Conservation (phyloP, 2,797 vertebrate species). For the Microctenopoma lineatum region DNA sequence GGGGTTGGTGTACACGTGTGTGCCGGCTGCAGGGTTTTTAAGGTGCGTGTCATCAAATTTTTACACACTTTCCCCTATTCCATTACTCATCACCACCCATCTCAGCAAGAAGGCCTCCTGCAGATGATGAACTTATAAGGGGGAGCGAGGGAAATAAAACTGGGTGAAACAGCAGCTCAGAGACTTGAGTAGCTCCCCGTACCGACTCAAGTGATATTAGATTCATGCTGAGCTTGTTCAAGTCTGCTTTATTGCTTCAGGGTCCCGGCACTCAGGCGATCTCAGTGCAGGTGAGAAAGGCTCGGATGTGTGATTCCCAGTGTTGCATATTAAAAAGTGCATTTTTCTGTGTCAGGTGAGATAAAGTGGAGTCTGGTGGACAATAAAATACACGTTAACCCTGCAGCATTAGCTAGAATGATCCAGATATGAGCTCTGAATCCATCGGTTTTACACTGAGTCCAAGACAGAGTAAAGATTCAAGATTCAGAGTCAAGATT, state of each 20-base stretch:
- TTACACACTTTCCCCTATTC: slow-evolving; percentile 56
- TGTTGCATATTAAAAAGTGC: slow-evolving; percentile 11
- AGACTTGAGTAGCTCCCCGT: slow-evolving; percentile 24
- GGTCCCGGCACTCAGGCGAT: slow-evolving; percentile 35
- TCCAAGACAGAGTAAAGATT: too few species aligned
- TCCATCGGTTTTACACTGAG: too few species aligned
- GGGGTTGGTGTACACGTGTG: slow-evolving; percentile 36
- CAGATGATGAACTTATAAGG: slow-evolving; percentile 50
- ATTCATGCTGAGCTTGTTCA: slow-evolving; percentile 72
- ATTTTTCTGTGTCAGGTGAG: slow-evolving; percentile 20
- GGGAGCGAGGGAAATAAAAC: slow-evolving; percentile 69
- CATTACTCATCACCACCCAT: slow-evolving; percentile 57
- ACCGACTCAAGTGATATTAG: slow-evolving; percentile 57
- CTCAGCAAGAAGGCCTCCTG: slow-evolving; percentile 26
- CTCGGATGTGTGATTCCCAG: slow-evolving; percentile 17
- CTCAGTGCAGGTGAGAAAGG: slow-evolving; percentile 25
- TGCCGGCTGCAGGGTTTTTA: slow-evolving; percentile 33
- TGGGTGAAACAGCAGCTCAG: slow-evolving; percentile 39
- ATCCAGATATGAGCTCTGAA: too few species aligned
- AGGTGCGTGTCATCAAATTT: slow-evolving; percentile 56
- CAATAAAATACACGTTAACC: too few species aligned
- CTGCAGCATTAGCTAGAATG: too few species aligned
- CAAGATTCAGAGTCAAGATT: too few species aligned
- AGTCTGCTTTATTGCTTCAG: slow-evolving; percentile 67
- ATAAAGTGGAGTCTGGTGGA: neutral